These are phyloP conservation scores for Drosophila cognata DNA, from an alignment of 2,888 invertebrate species.

Conservation along the genomic window DNA sequence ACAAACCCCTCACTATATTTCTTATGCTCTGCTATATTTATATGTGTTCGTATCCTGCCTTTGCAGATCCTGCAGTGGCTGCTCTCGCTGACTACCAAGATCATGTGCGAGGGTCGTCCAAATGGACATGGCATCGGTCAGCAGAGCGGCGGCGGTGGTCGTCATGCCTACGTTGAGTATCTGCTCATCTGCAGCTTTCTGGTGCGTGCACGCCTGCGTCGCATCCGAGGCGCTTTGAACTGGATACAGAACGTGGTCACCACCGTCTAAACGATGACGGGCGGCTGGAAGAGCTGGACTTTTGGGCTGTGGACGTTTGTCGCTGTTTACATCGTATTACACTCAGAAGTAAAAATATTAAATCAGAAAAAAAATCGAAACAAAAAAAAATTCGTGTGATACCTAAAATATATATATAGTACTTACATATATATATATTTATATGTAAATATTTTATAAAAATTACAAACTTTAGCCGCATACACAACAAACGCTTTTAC, in stretches of 20 bases:
- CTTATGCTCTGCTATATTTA: not conserved
- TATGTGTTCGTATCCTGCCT: not conserved
- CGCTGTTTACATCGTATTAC: slow-evolving; percentile 42
- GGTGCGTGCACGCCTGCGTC: slow-evolving; percentile 87
- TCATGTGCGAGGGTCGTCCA: slow-evolving; percentile 88
- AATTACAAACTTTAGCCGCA: slow-evolving; percentile 60
- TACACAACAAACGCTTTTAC: slow-evolving; percentile 21
- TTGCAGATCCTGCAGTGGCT: slow-evolving; percentile 90
- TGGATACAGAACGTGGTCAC: slow-evolving; percentile 87
- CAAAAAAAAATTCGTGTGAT: slow-evolving; percentile 66
- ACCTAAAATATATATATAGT: slow-evolving; percentile 49
- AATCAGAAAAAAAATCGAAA: slow-evolving; percentile 48
- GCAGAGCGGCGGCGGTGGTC: slow-evolving; percentile 77
- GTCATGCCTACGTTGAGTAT: slow-evolving; percentile 90
- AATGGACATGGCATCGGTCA: slow-evolving; percentile 33
- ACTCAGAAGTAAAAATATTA: slow-evolving; percentile 39
- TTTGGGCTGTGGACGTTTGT: slow-evolving; percentile 1
- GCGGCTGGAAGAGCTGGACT: not conserved
- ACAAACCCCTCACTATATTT: not conserved
- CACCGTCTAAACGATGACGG: not conserved
- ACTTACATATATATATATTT: slow-evolving; percentile 17
- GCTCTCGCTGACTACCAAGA: slow-evolving; percentile 90
- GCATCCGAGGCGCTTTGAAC: slow-evolving; percentile 87
- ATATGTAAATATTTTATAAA: slow-evolving; percentile 54
- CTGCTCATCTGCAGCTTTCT: slow-evolving; percentile 90